Evolutionary conservation across 2,113 vertebrate species (phyloP), one percentile per base, ranked within the genome.

Genomic region (Crotalus viridis): DNA sequence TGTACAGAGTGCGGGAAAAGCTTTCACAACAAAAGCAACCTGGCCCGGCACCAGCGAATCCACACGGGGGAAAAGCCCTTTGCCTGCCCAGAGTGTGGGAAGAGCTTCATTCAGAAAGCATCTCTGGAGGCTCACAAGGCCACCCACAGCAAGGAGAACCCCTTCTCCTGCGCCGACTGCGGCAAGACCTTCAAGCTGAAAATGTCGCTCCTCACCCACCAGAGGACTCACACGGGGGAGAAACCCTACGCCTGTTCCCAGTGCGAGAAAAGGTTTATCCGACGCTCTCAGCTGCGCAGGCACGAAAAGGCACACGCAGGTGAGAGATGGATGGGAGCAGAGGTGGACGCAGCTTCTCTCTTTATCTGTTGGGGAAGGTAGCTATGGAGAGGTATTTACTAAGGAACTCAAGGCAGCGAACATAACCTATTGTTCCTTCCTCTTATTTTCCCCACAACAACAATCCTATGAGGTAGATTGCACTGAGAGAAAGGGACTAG

Each of bases 201-300:
- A 52, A 52, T 92, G 51, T 92, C 91, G 59, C 90, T 95, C 21
- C 90, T 87, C 15, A 51, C 87, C 26, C 94, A 95, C 93, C 90
- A 93, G 74, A 51, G 93, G 26, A 94, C 93, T 0, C 94, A 95
- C 48, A 94, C 93, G 2, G 94, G 94, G 5, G 94, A 94, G 52
- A 89, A 91, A 4, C 94, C 94, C 7, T 94, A 93, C 21, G 46
- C 57, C 15, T 94, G 94, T 85, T 21, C 91, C 5, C 88, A 87
- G 43, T 94, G 94, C 22, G 81, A 90, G 74, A 93, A 94, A 89
- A 91, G 81, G 24, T 94, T 93, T 46, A 69, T 52, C 3, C 86
- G 91, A 39, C 59, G 91, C 12, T 92, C 94, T 5, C 88, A 91
- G 24, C 64, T 95, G 26, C 26, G 81, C 13, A 87, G 87, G 9